Evolutionary conservation across 1,140 invertebrate species (phyloP), one percentile per base, ranked within the genome.

Genomic region (Drosophila erecta): DNA sequence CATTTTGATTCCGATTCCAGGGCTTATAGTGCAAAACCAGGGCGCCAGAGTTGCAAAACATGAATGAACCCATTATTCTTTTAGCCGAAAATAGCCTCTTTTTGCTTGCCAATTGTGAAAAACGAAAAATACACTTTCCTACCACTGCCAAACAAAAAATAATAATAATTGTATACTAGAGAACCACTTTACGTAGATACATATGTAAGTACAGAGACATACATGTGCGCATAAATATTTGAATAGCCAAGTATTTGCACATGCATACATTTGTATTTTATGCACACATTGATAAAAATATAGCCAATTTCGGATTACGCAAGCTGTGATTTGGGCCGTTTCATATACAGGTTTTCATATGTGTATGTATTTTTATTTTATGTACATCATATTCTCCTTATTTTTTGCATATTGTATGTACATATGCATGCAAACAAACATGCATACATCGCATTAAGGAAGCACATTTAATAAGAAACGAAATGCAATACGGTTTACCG

Each of bases 301-400:
- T 56, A 73, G 60, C 46, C 59, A 69, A 81, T 81, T 81, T 78
- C 30, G 73, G 79, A 81, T 81, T 81, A 81, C 79, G 79, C 79
- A 81, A 81, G 79, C 67, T 60, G 37, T 43, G 41, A 74, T 79
- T 51, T 62, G 24, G 35, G 61, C 11, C 30, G 7, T 30, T 80
- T 59, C 70, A 70, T 66, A 73, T 74, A 56, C 44, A 62, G 58
- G 56, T 81, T 76, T 69, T 54, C 37, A 47, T 50, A 76, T 38
- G 46, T 50, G 11, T 44, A 43, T 43, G 40, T 43, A 54, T 54
- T 30, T 30, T 30, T 30, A 30, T 30, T 30, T 30, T 30, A 30
- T 30, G 30, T 30, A 30, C 30, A 30, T 30, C 30, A 30, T 30
- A 30, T 30, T 30, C 7, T 30, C 30, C 30, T 30, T 30, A 30